Base-by-base conservation (phyloP, 2,888 invertebrate species). In the Drosophila nigricruria region DNA sequence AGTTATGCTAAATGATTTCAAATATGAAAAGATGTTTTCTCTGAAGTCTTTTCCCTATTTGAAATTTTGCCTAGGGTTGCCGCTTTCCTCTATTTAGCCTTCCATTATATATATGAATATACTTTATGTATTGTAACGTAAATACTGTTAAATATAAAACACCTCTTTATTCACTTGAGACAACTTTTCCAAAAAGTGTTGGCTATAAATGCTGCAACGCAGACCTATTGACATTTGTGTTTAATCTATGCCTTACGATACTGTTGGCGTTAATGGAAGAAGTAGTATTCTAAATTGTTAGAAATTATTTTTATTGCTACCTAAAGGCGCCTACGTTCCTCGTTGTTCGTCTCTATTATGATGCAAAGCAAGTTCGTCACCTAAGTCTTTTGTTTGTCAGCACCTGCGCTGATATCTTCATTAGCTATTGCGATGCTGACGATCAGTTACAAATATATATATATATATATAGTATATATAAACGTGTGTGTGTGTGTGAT, bases 381-480 rank as follows among this genome's bases (percentile, higher is more conserved):
- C 82, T 81, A 59, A 90, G 89, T 90, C 88, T 90, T 86, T 90
- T 82, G 84, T 88, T 61, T 62, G 56, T 27, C 57, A 57, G 54
- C 76, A 75, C 64, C 83, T 83, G 62, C 52, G 73, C 66, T 70
- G 76, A 84, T 84, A 82, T 71, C 82, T 82, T 79, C 71, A 82
- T 83, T 73, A 82, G 71, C 62, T 47, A 18, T 43, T 10, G 47
- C 47, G 23, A 27, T n/a, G 27, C 27, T 72, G 42, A 18, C 30
- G 18, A 18, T 49, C 49, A 49, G 30, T 12, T 49, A 30, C 18
- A 12, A 12, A 18, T 5, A 30, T 14, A 49, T 1, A 25, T 16
- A 47, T n/a, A n/a, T 16, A n/a, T 9, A 16, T 8, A 9, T 16
- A 23, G 1, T 23, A 16, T 34, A n/a, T n/a, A n/a, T n/a, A n/a